Percentiles rank a stretch among this genome's conserved stretches.
Evolutionary conservation across 1,140 invertebrate species (phyloP).

Genomic region (Drosophila lini): DNA sequence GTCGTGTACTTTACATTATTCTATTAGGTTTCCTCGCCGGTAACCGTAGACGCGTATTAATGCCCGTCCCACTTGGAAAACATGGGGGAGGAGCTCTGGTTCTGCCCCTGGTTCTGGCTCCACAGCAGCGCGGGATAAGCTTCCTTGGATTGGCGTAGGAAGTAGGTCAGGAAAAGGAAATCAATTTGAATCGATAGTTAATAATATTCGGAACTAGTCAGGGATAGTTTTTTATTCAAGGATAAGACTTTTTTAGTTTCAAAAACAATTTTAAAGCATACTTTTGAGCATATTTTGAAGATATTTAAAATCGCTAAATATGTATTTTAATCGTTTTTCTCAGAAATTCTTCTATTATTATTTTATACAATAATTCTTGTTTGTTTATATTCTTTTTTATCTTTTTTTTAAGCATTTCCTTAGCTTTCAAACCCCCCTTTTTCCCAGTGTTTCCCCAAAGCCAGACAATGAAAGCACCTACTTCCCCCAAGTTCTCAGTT

Average conservation of each 20-base stretch:
- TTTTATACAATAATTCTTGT: too few relatives aligned
- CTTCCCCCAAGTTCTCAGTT: slow-evolving; percentile 23
- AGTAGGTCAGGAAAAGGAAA: slow-evolving; percentile 35
- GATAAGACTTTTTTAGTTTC: not conserved
- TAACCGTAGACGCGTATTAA: slow-evolving; percentile 73
- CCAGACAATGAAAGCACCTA: slow-evolving; percentile 35
- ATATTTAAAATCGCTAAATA: not conserved
- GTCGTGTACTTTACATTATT: slow-evolving; percentile 79
- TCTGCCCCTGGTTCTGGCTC: not conserved
- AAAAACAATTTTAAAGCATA: not conserved
- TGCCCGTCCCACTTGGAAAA: slow-evolving; percentile 62
- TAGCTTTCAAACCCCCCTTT: not conserved
- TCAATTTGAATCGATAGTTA: slow-evolving; percentile 1
- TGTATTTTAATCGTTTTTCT: not conserved
- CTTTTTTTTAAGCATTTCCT: not conserved
- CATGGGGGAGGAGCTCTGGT: slow-evolving; percentile 15
- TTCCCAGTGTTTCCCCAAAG: slow-evolving; percentile 5
- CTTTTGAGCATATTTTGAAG: not conserved
- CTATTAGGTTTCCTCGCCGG: slow-evolving; percentile 76
- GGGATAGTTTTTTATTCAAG: not conserved
- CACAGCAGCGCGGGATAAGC: slow-evolving; percentile 39
- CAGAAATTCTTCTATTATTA: too few relatives aligned
- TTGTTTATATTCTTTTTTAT: too few relatives aligned
- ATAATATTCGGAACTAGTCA: too few relatives aligned
- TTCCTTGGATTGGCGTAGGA: slow-evolving; percentile 7